Evolutionary conservation across 2,797 vertebrate genomes (phyloP).

Genomic region (Cossypha dichroa): DNA sequence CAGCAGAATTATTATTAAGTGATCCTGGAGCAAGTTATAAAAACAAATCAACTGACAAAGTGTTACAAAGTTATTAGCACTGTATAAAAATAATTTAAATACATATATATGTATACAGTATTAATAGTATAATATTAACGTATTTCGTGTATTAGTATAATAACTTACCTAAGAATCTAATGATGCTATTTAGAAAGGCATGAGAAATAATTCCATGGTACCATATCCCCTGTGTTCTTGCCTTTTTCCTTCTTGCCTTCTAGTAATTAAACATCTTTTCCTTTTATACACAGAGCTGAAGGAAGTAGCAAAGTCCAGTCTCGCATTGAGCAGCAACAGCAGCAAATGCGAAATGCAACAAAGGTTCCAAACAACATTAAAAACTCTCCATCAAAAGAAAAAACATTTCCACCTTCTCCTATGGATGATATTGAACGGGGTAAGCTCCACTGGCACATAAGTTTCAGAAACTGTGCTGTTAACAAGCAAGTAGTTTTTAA

Average conservation of each 20-base stretch:
- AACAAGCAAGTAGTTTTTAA: background rate
- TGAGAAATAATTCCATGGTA: background rate
- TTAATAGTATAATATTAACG: background rate
- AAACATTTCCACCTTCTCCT: conserved; percentile 84
- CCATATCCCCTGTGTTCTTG: background rate
- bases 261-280: background rate
- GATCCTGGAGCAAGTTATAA: background rate
- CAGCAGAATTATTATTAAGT: background rate
- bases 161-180: background rate
- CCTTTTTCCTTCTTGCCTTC: background rate
- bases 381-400: conserved; percentile 88
- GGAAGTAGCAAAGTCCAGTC: conserved; percentile 96
- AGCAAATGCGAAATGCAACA: conserved; percentile 74
- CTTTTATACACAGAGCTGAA: conserved; percentile 83
- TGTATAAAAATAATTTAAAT: background rate
- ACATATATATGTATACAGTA: background rate
- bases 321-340: conserved; percentile 78
- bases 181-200: background rate
- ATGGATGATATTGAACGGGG: conserved; percentile 97
- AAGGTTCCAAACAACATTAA: conserved; percentile 80
- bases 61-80: background rate
- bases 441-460: conserved; percentile 53
- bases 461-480: background rate
- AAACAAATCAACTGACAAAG: background rate
- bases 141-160: background rate